phyloP scores from a whole-genome alignment of 2,888 invertebrate species.

The Dinocampus coccinellae region DNA sequence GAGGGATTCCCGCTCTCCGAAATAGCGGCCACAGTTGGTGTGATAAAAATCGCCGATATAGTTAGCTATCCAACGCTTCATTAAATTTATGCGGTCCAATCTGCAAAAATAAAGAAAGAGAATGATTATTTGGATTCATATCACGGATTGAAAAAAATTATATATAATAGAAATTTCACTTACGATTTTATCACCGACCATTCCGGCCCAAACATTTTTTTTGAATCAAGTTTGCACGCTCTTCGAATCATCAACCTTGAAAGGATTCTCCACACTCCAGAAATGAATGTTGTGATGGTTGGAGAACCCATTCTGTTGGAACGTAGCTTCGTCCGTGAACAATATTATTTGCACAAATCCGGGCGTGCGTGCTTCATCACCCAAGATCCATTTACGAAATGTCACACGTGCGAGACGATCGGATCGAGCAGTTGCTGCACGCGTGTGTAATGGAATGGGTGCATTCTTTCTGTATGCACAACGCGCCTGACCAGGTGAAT shows the following conservation, averaged over 20 bases:
- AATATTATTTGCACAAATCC: slow-evolving; percentile 14
- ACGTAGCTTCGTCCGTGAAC: slow-evolving; percentile 24
- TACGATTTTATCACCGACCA: slow-evolving; percentile 7
- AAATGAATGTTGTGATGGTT: slow-evolving; percentile 27
- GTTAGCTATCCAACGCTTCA: too few relatives aligned
- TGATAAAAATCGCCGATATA: too few relatives aligned
- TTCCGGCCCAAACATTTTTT: slow-evolving; percentile 22
- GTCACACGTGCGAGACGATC: neutral
- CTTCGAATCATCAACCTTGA: neutral
- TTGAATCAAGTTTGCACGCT: neutral
- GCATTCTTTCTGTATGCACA: neutral
- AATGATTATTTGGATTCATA: too few relatives aligned
- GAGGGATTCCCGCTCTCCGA: neutral
- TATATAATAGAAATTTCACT: neutral
- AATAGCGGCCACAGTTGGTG: neutral
- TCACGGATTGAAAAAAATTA: too few relatives aligned
- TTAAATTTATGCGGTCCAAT: too few relatives aligned
- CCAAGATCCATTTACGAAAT: slow-evolving; percentile 13
- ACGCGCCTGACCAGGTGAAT: neutral
- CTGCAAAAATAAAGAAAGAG: too few relatives aligned
- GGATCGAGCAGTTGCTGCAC: neutral
- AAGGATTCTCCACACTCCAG: slow-evolving; percentile 20
- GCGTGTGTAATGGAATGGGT: slow-evolving; percentile 20
- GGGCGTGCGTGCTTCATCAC: neutral
- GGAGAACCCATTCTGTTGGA: slow-evolving; percentile 17